Conservation (phyloP, 2,888 invertebrate species). For the Boloria selene region DNA sequence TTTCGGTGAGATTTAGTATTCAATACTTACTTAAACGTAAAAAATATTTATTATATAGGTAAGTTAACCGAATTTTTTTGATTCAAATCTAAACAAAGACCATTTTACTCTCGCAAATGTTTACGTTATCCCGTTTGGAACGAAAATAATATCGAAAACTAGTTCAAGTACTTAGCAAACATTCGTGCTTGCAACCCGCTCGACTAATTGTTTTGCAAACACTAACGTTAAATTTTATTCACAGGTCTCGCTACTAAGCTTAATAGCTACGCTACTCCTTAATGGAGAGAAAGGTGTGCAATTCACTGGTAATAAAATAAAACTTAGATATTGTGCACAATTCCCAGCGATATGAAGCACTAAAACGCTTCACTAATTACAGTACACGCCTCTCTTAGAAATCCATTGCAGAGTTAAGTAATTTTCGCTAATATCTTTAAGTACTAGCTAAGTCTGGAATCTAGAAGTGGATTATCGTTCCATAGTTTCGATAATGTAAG, state of each 20-base stretch:
- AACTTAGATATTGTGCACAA: slow-evolving; percentile 47
- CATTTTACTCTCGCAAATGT: slow-evolving; percentile 17
- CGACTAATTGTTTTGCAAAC: slow-evolving; percentile 37
- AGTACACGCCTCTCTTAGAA: slow-evolving; percentile 54
- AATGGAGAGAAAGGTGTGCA: slow-evolving; percentile 38
- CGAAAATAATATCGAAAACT: slow-evolving; percentile 35
- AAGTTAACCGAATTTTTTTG: too few relatives aligned
- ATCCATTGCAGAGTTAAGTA: slow-evolving; percentile 71
- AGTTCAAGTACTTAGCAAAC: slow-evolving; percentile 35
- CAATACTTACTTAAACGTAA: too few relatives aligned
- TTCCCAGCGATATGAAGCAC: slow-evolving; percentile 46
- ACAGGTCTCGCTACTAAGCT: slow-evolving; percentile 28
- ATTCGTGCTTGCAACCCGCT: slow-evolving; percentile 28
- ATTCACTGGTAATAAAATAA: slow-evolving; percentile 46
- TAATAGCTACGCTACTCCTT: slow-evolving; percentile 24
- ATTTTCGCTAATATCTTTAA: slow-evolving; percentile 67
- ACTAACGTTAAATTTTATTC: slow-evolving; percentile 33
- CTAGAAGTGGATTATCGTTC: slow-evolving; percentile 29
- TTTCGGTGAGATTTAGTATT: too few relatives aligned
- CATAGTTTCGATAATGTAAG: slow-evolving; percentile 25
- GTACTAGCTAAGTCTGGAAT: slow-evolving; percentile 47
- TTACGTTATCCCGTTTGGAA: slow-evolving; percentile 20
- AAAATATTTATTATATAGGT: too few relatives aligned
- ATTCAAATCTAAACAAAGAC: slow-evolving; percentile 10
- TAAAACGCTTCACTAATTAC: slow-evolving; percentile 69